Conservation (phyloP, 2,113 vertebrate species). For the Bostrychus sinensis region DNA sequence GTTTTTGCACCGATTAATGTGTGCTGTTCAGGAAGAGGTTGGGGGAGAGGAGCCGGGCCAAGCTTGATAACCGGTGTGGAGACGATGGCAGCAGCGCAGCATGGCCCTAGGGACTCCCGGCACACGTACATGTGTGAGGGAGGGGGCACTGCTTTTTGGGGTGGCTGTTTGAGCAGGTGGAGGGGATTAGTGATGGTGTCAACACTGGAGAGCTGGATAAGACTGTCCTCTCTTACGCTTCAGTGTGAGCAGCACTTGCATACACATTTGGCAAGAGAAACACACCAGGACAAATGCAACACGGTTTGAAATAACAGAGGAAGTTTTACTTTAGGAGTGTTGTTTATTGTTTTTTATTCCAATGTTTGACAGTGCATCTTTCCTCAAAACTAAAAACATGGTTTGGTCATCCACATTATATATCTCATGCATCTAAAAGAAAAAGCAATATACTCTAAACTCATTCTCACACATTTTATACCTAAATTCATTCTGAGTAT, state of each 20-base stretch:
- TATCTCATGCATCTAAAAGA: background rate
- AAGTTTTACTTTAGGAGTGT: constrained; percentile 8
- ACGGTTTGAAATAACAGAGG: constrained; percentile 22
- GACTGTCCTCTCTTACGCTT: constrained; percentile 74
- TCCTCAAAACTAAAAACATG: background rate
- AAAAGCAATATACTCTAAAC: background rate
- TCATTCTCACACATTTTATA: background rate
- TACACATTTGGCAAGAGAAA: constrained; percentile 64
- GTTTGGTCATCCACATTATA: background rate
- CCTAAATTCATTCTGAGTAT: background rate
- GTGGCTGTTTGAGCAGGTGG: constrained; percentile 97
- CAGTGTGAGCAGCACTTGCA: constrained; percentile 72
- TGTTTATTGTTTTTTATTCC: background rate
- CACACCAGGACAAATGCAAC: constrained; percentile 48
- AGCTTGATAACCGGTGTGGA: constrained; percentile 76
- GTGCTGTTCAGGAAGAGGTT: constrained; percentile 56
- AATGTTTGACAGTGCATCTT: constrained; percentile 1
- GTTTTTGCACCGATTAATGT: constrained; percentile 82
- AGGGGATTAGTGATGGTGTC: constrained; percentile 97
- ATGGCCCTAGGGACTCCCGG: constrained; percentile 71
- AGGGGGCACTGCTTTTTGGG: constrained; percentile 78
- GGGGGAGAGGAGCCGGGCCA: constrained; percentile 69
- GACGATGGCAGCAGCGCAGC: constrained; percentile 66
- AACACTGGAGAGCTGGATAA: constrained; percentile 89
- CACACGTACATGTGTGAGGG: constrained; percentile 70